These are phyloP conservation scores for Holotrichia oblita DNA, from an alignment of 1,140 invertebrate genomes.

Conservation along the genomic window DNA sequence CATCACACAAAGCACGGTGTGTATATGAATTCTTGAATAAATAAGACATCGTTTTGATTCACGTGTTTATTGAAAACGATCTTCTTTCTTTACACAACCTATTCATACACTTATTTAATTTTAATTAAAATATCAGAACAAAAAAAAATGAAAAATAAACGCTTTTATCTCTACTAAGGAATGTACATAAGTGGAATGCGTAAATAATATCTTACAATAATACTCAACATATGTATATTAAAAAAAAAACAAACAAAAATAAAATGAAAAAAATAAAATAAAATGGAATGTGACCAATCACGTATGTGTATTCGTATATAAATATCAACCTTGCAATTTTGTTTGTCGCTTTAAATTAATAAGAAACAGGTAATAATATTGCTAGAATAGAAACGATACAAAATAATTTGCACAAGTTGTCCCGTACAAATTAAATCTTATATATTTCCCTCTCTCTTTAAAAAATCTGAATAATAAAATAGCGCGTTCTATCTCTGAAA, in stretches of 20 bases:
- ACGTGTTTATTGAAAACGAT: constrained; percentile 21
- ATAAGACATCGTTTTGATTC: no score
- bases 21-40: no score
- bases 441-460: background rate
- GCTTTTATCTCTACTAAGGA: no score
- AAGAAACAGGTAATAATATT: no score
- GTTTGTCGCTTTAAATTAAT: background rate
- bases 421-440: constrained; percentile 7
- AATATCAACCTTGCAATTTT: constrained; percentile 7
- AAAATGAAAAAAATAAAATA: background rate
- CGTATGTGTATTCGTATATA: background rate
- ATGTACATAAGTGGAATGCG: background rate
- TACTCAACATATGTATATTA: no score
- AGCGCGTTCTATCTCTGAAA: constrained; percentile 6
- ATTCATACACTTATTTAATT: no score
- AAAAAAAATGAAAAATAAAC: no score
- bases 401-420: background rate
- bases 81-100: constrained; percentile 19
- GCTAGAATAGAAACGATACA: background rate
- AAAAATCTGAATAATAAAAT: constrained; percentile 26
- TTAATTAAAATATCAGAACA: no score
- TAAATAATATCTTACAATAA: constrained; percentile 25
- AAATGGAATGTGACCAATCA: constrained; percentile 23
- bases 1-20: background rate
- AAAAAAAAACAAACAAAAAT: no score